Evolutionary conservation across 2,113 vertebrate species (phyloP).

Genomic region (Macroglossus sobrinus): DNA sequence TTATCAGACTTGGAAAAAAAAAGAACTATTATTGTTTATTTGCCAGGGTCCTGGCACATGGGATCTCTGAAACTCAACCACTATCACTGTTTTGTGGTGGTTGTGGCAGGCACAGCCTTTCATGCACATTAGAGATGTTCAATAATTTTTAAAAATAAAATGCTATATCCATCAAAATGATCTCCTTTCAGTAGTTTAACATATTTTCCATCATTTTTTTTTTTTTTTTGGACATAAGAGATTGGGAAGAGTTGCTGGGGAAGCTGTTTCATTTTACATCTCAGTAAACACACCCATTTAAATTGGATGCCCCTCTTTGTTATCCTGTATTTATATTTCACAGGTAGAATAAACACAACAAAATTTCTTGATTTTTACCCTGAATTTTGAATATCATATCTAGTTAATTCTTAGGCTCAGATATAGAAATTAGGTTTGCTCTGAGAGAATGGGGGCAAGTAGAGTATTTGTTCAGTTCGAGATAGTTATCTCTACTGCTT

Average conservation of each 20-base stretch:
- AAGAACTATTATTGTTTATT: not conserved
- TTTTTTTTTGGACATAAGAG: not conserved
- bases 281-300: not conserved
- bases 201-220: not conserved
- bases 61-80: not conserved
- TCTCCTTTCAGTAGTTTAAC: not conserved
- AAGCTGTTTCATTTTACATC: not conserved
- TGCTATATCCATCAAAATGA: not conserved
- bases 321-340: not conserved
- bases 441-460: not conserved
- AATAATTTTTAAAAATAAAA: not conserved
- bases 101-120: not conserved
- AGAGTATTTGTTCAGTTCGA: not conserved
- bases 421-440: not conserved
- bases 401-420: not conserved
- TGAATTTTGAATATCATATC: not conserved
- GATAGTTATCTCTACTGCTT: not conserved
- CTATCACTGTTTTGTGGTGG: not conserved
- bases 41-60: not conserved
- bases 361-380: not conserved
- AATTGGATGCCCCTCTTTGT: not conserved
- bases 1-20: too few relatives aligned
- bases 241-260: not conserved
- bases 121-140: not conserved
- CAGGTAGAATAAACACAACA: not conserved